Evolutionary conservation across 2,888 invertebrate genomes (phyloP), one percentile per base, ranked within the genome.

Genomic region (Amiota mariae): DNA sequence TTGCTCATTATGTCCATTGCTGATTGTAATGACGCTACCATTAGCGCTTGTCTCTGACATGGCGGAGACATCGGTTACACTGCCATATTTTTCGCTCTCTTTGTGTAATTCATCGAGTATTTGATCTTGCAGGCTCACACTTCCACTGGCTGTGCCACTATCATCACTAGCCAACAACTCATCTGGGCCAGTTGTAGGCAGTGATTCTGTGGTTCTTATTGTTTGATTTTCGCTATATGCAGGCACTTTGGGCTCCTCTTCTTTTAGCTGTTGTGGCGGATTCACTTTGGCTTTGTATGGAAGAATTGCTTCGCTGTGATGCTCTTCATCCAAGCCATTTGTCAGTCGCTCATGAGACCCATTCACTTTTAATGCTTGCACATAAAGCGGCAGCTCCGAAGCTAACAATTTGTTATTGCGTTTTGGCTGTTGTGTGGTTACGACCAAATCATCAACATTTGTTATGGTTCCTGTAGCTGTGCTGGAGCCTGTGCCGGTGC

Each of bases 21-120:
- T 73, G 10, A 78, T 68, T 49, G 75, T 74, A 13, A 72, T 70
- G 0, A 67, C 57, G 24, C 71, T 80, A 78, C 15, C 79, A 77
- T 70, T 77, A 79, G 10, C 64, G 71, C 12, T 76, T 64, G 46
- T 8, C 10, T 24, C 36, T 15, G 13, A 1, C 13, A 13, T 54
- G 20, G 54, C 51, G 8, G 20, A 12, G 63, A n/a, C 9, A 15
- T n/a, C 18, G 15, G 15, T 20, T 2, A 10, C 13, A 11, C 11
- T 18, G 20, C 11, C 10, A 63, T 13, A 64, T 12, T 71, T 20
- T 64, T 82, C 79, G 70, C 87, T 87, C 54, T 88, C 84, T 56
- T 81, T 77, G 46, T 85, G 87, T 49, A 89, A 75, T 71, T 88
- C 88, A 20, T 77, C 82, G 59, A 88, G 81, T 67, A 88, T 86